phyloP scores from a whole-genome alignment of 2,888 invertebrate genomes.

The Sinhomidia bicolor region DNA sequence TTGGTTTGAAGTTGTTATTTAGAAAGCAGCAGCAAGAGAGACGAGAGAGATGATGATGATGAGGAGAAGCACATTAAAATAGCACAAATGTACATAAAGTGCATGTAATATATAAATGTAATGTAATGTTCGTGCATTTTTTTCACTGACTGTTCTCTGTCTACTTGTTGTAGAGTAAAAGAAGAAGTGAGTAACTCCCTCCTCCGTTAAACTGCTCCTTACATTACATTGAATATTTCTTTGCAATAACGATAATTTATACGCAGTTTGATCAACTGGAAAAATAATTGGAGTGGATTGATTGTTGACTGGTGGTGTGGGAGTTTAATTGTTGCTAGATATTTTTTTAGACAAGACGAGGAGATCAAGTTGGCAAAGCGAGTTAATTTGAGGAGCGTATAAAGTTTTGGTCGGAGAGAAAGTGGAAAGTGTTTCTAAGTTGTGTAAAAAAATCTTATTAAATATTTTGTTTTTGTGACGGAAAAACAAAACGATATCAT shows the following conservation, averaged over 20 bases:
- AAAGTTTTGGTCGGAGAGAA: neutral
- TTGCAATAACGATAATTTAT: neutral
- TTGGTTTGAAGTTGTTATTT: neutral
- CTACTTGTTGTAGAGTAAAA: neutral
- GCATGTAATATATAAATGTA: conserved; percentile 16
- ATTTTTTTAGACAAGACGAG: neutral
- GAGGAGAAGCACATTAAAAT: neutral
- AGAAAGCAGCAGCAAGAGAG: neutral
- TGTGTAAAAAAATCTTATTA: neutral
- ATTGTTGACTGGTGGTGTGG: neutral
- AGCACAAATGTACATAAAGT: neutral
- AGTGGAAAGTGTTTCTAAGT: neutral
- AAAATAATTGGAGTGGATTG: neutral
- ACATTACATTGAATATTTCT: neutral
- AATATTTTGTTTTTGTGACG: neutral
- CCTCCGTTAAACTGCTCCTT: neutral
- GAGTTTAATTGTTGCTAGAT: neutral
- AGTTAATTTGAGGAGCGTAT: too few species aligned
- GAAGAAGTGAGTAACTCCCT: neutral
- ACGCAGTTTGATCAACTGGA: too few species aligned
- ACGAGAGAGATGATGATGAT: neutral
- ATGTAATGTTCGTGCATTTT: conserved; percentile 23
- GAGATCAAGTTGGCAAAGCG: too few species aligned
- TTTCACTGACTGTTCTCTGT: conserved; percentile 19
- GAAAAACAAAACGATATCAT: neutral